These are phyloP conservation scores for Mycalesis mineus DNA, from an alignment of 2,888 invertebrate species.

Conservation along the genomic window DNA sequence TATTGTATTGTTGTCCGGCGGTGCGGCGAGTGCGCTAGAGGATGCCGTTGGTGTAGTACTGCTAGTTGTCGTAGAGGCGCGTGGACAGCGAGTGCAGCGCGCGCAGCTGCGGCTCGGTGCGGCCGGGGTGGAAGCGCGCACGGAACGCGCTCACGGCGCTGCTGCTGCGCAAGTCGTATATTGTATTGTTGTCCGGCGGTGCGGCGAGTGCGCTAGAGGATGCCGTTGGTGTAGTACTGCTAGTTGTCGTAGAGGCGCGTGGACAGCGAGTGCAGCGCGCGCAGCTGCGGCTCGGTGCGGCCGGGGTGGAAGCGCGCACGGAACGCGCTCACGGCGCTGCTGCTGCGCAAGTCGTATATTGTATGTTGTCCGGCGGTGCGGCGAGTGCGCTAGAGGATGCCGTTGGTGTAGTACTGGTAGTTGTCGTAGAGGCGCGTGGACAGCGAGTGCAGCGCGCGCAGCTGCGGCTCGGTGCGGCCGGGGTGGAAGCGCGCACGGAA, in stretches of 20 bases:
- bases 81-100: no score
- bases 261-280: slow-evolving; percentile 94
- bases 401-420: slow-evolving; percentile 99
- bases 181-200: no score
- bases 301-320: slow-evolving; percentile 96
- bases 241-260: slow-evolving; percentile 99
- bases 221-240: slow-evolving; percentile 99
- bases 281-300: slow-evolving; percentile 96
- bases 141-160: no score
- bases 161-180: no score
- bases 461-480: slow-evolving; percentile 90
- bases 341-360: no score
- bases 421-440: slow-evolving; percentile 99
- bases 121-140: no score
- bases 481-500: no score
- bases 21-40: slow-evolving; percentile 70
- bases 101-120: slow-evolving; percentile 95
- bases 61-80: slow-evolving; percentile 99
- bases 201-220: slow-evolving; percentile 78
- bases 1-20: no score
- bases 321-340: slow-evolving; percentile 80
- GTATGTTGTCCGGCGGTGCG: no score
- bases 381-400: slow-evolving; percentile 82
- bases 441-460: no score
- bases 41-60: slow-evolving; percentile 99